These are phyloP conservation scores for Tadarida brasiliensis DNA, from an alignment of 2,797 vertebrate species.

Conservation along the genomic window DNA sequence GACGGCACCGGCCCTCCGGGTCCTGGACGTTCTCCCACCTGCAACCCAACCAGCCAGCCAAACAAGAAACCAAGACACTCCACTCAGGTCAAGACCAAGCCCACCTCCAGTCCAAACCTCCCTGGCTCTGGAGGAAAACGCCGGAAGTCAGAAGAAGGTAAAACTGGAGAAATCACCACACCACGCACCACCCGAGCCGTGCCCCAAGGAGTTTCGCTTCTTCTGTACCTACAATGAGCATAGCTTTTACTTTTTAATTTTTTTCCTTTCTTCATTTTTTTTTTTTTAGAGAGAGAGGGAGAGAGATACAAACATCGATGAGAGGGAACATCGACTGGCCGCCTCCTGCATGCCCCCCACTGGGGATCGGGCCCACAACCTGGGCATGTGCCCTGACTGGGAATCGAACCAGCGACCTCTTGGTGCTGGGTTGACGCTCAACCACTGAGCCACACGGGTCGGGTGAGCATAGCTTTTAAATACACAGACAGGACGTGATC, in stretches of 20 bases:
- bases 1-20: not conserved
- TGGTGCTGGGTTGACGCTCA: no score
- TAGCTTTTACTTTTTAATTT: not conserved
- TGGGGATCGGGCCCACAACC: no score
- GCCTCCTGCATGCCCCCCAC: no score
- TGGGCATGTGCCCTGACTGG: no score
- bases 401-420: no score
- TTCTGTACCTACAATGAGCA: not conserved
- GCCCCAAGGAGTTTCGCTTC: not conserved
- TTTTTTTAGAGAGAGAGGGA: no score
- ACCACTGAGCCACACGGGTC: no score
- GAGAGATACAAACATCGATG: no score
- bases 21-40: rapidly evolving
- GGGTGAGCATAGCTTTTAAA: not conserved
- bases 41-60: not conserved
- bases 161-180: not conserved
- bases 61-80: not conserved
- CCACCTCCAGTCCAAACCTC: not conserved
- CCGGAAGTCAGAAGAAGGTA: not conserved
- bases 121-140: not conserved
- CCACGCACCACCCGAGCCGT: not conserved
- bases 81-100: not conserved
- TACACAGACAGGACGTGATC: no score
- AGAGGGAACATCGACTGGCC: no score
- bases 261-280: no score